Evolutionary conservation across 2,113 vertebrate genomes (phyloP).

Genomic region (Halcyon senegalensis): DNA sequence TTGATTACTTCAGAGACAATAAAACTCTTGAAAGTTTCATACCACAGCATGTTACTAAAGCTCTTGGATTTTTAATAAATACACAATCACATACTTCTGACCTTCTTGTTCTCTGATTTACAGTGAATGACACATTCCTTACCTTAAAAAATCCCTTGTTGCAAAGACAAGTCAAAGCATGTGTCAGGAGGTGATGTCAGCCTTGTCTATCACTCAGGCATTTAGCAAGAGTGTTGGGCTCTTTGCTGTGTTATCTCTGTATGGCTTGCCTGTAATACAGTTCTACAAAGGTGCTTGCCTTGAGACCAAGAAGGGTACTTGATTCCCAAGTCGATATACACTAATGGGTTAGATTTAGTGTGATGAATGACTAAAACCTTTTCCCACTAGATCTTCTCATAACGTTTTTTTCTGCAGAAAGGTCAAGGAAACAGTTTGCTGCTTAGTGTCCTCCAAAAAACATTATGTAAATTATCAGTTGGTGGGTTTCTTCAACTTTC

Average conservation of each 20-base stretch:
- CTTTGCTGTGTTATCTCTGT: background rate
- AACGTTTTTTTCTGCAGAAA: background rate
- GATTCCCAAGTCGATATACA: background rate
- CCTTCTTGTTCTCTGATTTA: background rate
- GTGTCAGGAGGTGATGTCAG: background rate
- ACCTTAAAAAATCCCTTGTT: background rate
- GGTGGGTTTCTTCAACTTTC: background rate
- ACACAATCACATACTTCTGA: background rate
- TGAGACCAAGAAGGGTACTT: background rate
- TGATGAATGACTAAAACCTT: background rate
- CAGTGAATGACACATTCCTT: background rate
- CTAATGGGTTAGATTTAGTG: background rate
- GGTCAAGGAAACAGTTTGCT: background rate
- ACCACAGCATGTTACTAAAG: background rate
- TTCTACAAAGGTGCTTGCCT: background rate
- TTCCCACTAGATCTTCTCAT: background rate
- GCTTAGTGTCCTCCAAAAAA: background rate
- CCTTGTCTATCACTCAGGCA: background rate
- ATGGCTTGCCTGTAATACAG: background rate
- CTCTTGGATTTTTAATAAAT: background rate
- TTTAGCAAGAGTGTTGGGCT: background rate
- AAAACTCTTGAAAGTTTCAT: background rate
- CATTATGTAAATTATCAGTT: background rate
- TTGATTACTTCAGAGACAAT: background rate
- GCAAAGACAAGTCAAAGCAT: background rate